These are phyloP conservation scores for Mobula birostris DNA, from an alignment of 2,113 vertebrate species.

Conservation along the genomic window DNA sequence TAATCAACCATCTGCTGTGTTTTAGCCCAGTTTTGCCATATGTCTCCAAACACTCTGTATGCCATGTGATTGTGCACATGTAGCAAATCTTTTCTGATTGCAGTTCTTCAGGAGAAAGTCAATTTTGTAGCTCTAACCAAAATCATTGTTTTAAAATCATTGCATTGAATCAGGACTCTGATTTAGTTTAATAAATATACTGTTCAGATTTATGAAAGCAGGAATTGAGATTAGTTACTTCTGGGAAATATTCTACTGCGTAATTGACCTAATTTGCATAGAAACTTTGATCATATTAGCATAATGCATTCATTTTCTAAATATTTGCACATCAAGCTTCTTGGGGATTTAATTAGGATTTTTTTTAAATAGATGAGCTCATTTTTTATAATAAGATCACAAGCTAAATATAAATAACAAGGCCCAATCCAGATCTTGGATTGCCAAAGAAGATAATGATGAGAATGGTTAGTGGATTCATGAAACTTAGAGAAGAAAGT, in stretches of 20 bases:
- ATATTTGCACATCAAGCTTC: conserved; percentile 25
- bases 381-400: background rate
- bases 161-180: background rate
- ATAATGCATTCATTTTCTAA: conserved; percentile 25
- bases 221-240: background rate
- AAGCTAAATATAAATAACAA: background rate
- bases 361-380: background rate
- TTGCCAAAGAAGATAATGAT: background rate
- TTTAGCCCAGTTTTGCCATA: background rate
- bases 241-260: background rate
- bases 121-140: background rate
- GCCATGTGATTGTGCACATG: background rate
- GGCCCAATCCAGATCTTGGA: too few relatives aligned
- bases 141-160: background rate
- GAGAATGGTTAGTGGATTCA: too few relatives aligned
- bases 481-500: too few relatives aligned
- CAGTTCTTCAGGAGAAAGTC: background rate
- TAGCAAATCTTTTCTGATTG: too few relatives aligned
- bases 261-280: conserved; percentile 17
- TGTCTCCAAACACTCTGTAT: background rate
- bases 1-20: background rate
- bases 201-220: background rate
- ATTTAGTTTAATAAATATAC: background rate
- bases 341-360: background rate
- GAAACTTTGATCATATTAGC: background rate